phyloP scores from a whole-genome alignment of 1,140 invertebrate species.

The Micrasema longulum region DNA sequence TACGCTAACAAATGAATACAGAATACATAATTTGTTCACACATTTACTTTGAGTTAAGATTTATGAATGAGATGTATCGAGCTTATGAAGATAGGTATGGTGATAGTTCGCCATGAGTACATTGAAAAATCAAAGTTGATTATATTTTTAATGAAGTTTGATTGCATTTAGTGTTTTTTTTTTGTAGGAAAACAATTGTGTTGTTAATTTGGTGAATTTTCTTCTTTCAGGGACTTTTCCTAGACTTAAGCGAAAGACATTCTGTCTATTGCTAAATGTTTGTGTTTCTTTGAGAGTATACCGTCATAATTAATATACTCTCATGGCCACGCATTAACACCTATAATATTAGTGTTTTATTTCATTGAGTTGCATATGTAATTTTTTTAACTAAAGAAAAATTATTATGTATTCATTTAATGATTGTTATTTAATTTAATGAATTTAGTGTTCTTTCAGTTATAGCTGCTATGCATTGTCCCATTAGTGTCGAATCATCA shows the following conservation, averaged over 20 bases:
- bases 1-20: too few species aligned
- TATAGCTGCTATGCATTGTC: constrained; percentile 3
- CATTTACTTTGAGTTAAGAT: too few species aligned
- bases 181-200: constrained; percentile 8
- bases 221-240: constrained; percentile 36
- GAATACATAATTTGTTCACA: constrained; percentile 1
- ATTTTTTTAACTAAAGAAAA: background rate
- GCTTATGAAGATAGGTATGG: background rate
- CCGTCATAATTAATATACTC: constrained; percentile 1
- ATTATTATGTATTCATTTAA: constrained; percentile 2
- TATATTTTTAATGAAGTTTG: background rate
- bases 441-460: background rate
- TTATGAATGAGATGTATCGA: background rate
- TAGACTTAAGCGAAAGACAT: constrained; percentile 21
- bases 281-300: constrained; percentile 16
- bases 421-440: constrained; percentile 12
- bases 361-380: background rate
- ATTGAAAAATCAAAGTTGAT: background rate
- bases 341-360: constrained; percentile 1
- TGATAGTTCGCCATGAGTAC: constrained; percentile 7
- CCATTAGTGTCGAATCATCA: background rate
- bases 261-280: constrained; percentile 12
- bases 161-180: constrained; percentile 21
- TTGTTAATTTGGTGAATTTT: constrained; percentile 26
- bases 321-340: constrained; percentile 7